Evolutionary conservation across 2,113 vertebrate genomes (phyloP).

Genomic region (Lepisosteus oculatus): DNA sequence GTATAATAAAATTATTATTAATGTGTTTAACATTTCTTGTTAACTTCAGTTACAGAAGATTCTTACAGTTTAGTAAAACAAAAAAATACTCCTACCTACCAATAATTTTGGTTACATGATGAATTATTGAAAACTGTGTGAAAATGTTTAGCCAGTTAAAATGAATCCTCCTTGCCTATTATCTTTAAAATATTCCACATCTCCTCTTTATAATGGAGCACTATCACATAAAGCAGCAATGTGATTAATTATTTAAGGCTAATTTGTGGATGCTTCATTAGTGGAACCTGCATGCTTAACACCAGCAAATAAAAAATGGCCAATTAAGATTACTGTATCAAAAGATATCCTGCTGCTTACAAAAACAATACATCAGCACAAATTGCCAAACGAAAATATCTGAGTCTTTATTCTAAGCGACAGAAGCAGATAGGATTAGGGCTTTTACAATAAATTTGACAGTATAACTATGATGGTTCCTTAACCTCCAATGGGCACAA

Average conservation of each 20-base stretch:
- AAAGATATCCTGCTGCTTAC: neutral
- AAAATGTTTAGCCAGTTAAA: neutral
- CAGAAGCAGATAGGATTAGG: neutral
- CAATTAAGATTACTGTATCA: constrained; percentile 2
- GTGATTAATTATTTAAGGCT: neutral
- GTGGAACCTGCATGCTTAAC: neutral
- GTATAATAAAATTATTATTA: too few species aligned
- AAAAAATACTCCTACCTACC: neutral
- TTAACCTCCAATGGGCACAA: neutral
- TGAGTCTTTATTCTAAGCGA: neutral
- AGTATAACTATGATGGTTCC: neutral
- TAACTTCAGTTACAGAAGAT: too few species aligned
- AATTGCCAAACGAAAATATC: neutral
- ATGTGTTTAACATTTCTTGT: too few species aligned
- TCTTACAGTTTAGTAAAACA: too few species aligned
- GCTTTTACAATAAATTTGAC: neutral
- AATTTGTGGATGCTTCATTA: constrained; percentile 1
- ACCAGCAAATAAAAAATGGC: neutral
- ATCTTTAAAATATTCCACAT: neutral
- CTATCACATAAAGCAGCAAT: neutral
- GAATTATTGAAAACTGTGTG: neutral
- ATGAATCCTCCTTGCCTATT: neutral
- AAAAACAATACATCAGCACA: constrained; percentile 3
- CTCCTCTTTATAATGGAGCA: neutral
- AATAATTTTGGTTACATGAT: neutral